A percentile compares a stretch with the other conserved stretches of the same genome.
These are phyloP conservation scores for Artemia sp. DNA, from an alignment of 2,888 invertebrate species.

Conservation along the genomic window DNA sequence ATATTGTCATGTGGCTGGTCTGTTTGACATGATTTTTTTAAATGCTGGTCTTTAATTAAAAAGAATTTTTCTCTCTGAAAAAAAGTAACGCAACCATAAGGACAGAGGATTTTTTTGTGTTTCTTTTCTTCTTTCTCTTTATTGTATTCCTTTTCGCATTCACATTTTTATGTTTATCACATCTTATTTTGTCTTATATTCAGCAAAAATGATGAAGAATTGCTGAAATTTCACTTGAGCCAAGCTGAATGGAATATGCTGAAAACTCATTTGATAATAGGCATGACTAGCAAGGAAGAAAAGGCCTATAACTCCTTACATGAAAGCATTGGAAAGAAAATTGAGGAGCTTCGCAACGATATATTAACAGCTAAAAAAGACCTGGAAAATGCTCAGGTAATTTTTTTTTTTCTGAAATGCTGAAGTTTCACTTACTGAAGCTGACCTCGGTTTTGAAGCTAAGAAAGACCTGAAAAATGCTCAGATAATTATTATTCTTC, in stretches of 20 bases:
- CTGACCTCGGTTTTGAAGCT: no score
- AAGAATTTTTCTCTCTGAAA: no score
- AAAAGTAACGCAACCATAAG: no score
- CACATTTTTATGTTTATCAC: neutral
- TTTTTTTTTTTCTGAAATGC: no score
- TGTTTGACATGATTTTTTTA: no score
- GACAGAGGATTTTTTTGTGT: no score
- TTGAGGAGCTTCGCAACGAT: neutral
- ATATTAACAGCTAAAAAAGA: neutral
- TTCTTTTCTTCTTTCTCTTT: constrained; percentile 13
- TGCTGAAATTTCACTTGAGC: constrained; percentile 12
- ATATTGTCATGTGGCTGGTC: no score
- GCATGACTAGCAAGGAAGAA: neutral
- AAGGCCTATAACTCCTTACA: neutral
- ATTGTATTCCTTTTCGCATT: neutral
- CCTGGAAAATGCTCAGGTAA: constrained; percentile 2
- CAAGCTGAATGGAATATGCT: neutral
- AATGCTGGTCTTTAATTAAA: no score
- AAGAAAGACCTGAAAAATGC: no score
- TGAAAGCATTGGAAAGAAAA: neutral
- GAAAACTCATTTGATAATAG: neutral
- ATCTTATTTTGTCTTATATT: neutral
- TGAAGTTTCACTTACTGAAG: no score
- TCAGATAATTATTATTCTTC: no score
- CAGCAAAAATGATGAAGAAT: constrained; percentile 16